phyloP scores from a whole-genome alignment of 2,888 invertebrate genomes.

The Orthonychiurus folsomi region DNA sequence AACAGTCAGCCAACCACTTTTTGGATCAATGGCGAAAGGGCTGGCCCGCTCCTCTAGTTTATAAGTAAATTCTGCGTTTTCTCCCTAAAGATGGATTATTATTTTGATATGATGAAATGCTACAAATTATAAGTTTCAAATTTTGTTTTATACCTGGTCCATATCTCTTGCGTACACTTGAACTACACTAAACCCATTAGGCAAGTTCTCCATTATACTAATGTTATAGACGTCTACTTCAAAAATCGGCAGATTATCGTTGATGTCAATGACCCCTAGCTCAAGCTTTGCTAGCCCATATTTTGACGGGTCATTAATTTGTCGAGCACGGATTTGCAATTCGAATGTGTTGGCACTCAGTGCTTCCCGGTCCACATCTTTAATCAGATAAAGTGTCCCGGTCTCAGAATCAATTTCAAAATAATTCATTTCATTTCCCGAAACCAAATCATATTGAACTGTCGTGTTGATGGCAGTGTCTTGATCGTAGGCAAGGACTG shows the following conservation, averaged over 20 bases:
- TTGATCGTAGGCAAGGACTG: constrained; percentile 70
- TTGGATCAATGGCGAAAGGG: constrained; percentile 69
- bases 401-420: constrained; percentile 66
- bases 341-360: constrained; percentile 41
- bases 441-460: constrained; percentile 66
- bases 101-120: constrained; percentile 5
- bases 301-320: constrained; percentile 61
- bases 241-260: constrained; percentile 74
- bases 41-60: constrained; percentile 63
- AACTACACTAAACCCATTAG: constrained; percentile 65
- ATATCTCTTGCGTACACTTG: constrained; percentile 68
- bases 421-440: constrained; percentile 67
- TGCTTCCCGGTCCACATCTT: constrained; percentile 70
- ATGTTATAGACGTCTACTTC: constrained; percentile 84
- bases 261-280: constrained; percentile 64
- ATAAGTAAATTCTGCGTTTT: constrained; percentile 74
- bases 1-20: constrained; percentile 78
- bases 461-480: constrained; percentile 64
- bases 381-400: constrained; percentile 60
- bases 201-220: constrained; percentile 82
- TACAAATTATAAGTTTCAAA: no score
- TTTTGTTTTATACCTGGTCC: constrained; percentile 64
- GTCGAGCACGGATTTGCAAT: constrained; percentile 61
- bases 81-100: constrained; percentile 51
- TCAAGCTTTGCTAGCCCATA: constrained; percentile 65